Evolutionary conservation across 1,140 invertebrate genomes (phyloP), one percentile per base, ranked within the genome.

Genomic region (Radopholus similis): DNA sequence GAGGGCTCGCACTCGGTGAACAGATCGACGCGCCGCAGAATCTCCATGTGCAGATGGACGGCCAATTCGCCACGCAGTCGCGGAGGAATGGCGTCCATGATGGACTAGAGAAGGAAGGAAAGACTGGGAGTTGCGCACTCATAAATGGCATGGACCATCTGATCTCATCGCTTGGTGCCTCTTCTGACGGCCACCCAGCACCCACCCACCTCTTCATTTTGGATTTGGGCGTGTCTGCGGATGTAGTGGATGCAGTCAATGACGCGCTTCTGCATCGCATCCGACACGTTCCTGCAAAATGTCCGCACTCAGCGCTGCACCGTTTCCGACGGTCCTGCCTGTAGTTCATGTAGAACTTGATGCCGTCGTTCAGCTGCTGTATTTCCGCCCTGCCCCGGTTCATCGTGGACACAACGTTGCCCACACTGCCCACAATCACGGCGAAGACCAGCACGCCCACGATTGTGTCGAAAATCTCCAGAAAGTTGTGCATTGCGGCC

Each of bases 401-500:
- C 92, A 95, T 95, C 80, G 94, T 93, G 4, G 91, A 92, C 73
- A 62, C 95, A 91, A 95, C 94, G 55, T 90, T 91, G 57, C 93
- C 91, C 66, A 92, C 91, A 84, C 92, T 91, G 76, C 90, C 91
- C 38, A 92, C 90, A 78, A 92, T 92, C 35, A 90, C 92, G 37
- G 91, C 84, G 63, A 84, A 92, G 69, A 92, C 91, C 21, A 92
- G 83, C 0, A 92, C 90, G 11, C 90, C 91, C 1, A 91, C 90
- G 40, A 93, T 85, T 83, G 92, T 92, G 82, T 93, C 91, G 8
- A 89, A 87, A 0, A 91, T 90, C 9, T 92, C 91, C 76, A 75
- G 49, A 40, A 76, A 59, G 37, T 75, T 75, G 49, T 66, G 72
- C 54, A 62, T 51, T 13, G 51, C 53, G 32, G 32, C 68, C 5